Percentiles rank a stretch among this genome's conserved stretches.
Evolutionary conservation across 2,888 invertebrate genomes (phyloP).

Genomic region (Ceratothoa steindachneri): DNA sequence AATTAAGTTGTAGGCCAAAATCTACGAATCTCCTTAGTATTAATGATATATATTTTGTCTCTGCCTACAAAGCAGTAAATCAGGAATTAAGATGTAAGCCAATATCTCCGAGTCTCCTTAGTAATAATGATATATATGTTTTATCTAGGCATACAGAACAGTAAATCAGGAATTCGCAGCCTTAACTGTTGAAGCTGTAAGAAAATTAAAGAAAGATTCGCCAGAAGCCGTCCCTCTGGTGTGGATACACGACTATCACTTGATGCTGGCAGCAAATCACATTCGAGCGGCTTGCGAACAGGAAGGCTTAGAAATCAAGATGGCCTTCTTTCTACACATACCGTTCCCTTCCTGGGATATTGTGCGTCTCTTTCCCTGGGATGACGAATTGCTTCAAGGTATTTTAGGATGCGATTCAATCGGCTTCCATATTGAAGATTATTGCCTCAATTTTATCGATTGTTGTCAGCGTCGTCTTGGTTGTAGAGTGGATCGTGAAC

Average conservation of each 20-base stretch:
- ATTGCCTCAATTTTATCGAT: constrained; percentile 55
- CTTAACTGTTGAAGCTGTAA: constrained; percentile 52
- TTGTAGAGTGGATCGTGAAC: constrained; percentile 53
- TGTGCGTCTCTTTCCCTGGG: constrained; percentile 56
- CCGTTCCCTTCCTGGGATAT: constrained; percentile 58
- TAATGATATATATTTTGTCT: too few relatives aligned
- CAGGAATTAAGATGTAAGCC: too few relatives aligned
- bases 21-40: too few relatives aligned
- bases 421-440: constrained; percentile 56
- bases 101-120: too few relatives aligned
- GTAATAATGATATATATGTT: neutral
- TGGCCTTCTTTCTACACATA: constrained; percentile 59
- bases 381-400: constrained; percentile 56
- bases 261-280: constrained; percentile 56
- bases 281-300: constrained; percentile 53
- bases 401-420: constrained; percentile 57
- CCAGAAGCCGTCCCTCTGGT: constrained; percentile 54
- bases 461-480: constrained; percentile 54
- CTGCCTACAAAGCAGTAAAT: too few relatives aligned
- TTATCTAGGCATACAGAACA: constrained; percentile 51
- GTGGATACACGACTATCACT: constrained; percentile 59
- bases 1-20: too few relatives aligned
- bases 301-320: constrained; percentile 51
- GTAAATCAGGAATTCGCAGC: constrained; percentile 54
- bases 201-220: constrained; percentile 51